Evolutionary conservation across 2,797 vertebrate genomes (phyloP).

Genomic region (Chloroceryle inda): DNA sequence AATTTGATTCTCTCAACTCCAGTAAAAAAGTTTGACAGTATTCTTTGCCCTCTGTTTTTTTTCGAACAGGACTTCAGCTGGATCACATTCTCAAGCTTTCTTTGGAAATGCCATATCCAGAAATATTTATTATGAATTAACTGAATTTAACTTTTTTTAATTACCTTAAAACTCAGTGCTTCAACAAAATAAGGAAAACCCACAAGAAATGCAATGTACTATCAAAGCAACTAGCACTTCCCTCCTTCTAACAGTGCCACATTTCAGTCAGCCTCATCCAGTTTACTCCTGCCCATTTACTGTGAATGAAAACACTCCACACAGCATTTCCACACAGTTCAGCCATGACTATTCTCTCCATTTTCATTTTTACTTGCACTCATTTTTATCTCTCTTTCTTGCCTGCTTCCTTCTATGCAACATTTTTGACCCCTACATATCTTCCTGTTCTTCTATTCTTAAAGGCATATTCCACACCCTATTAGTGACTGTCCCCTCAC

Average conservation of each 20-base stretch:
- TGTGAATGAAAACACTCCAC: not conserved
- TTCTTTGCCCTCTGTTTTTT: not conserved
- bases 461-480: not conserved
- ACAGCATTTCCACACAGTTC: not conserved
- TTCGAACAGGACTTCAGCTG: not conserved
- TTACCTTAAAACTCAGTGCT: not conserved
- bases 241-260: not conserved
- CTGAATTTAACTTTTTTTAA: not conserved
- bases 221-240: accelerated
- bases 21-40: not conserved
- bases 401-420: not conserved
- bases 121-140: not conserved
- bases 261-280: not conserved
- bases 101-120: not conserved
- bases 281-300: not conserved
- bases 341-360: not conserved
- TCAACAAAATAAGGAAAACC: not conserved
- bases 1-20: not conserved
- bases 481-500: not conserved
- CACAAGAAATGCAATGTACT: not conserved
- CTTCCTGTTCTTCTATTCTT: not conserved
- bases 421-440: not conserved
- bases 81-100: not conserved
- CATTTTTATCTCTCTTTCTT: not conserved
- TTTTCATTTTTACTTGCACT: not conserved